These are phyloP conservation scores for Cataglyphis cursor DNA, from an alignment of 2,888 invertebrate genomes.

Conservation along the genomic window DNA sequence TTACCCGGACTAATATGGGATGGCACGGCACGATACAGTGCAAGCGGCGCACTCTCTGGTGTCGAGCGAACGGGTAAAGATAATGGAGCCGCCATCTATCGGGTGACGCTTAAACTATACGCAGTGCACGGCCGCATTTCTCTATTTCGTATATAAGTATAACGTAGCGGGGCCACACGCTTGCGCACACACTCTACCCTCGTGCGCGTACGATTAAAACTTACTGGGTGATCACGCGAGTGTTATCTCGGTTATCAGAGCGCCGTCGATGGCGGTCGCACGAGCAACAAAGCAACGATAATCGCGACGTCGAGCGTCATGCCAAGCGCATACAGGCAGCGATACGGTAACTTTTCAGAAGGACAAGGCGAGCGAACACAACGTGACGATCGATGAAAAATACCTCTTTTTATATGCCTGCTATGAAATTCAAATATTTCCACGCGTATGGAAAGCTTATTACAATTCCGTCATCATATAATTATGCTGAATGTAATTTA, in stretches of 20 bases:
- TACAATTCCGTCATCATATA: not conserved
- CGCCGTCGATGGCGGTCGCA: slow-evolving; percentile 57
- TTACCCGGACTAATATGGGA: slow-evolving; percentile 47
- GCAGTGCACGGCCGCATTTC: slow-evolving; percentile 70
- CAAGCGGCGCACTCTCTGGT: slow-evolving; percentile 60
- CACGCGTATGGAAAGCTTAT: not conserved
- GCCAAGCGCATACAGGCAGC: not conserved
- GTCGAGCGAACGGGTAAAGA: slow-evolving; percentile 76
- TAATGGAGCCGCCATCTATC: slow-evolving; percentile 86
- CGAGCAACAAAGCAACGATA: slow-evolving; percentile 61
- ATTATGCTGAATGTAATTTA: slow-evolving; percentile 20
- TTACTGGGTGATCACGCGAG: slow-evolving; percentile 60
- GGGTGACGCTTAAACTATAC: slow-evolving; percentile 81
- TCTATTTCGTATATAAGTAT: slow-evolving; percentile 65
- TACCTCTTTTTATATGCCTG: not conserved
- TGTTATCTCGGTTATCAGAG: slow-evolving; percentile 66
- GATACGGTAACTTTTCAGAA: slow-evolving; percentile 2
- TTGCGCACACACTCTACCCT: slow-evolving; percentile 60
- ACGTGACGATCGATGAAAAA: slow-evolving; percentile 22
- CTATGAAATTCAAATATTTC: slow-evolving; percentile 43
- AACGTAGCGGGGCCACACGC: slow-evolving; percentile 51
- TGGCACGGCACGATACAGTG: slow-evolving; percentile 39
- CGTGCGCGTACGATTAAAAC: slow-evolving; percentile 69
- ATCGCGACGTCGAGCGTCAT: slow-evolving; percentile 18
- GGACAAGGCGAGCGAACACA: not conserved